Base-by-base conservation (phyloP, 2,888 invertebrate species). In the Resseliella maxima region DNA sequence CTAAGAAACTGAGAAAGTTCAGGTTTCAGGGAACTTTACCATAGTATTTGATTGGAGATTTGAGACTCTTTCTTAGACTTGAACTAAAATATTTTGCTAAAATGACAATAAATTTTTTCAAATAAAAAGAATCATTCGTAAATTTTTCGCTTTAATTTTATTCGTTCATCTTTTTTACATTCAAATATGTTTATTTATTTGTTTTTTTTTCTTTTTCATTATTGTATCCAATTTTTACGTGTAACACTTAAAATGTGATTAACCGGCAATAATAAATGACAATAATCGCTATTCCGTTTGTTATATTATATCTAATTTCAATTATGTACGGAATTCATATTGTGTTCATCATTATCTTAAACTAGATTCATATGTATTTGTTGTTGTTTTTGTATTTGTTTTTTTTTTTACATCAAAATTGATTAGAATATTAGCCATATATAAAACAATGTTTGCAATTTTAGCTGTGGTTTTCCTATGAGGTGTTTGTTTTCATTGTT, bases 221-320 rank as follows among this genome's bases (percentile, higher is more conserved):
- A 72, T 31, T 72, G 72, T 72, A 72, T 72, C 72, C 72, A 72
- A 72, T 72, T 72, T 27, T 72, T 72, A 72, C 31, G 72, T 72
- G 27, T 72, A 72, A 72, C 72, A 72, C 72, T 72, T 72, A 72
- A 72, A 72, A 72, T 72, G 72, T 72, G 72, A 72, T 72, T 72
- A 72, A 72, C 72, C 72, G 72, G 72, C 72, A 72, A 72, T 72
- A 72, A 72, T 72, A 72, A 59, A 31, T 72, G 31, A 72, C 31
- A 72, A 72, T 72, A 72, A 72, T 31, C 72, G 72, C 72, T 72
- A 72, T 31, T 72, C 31, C 72, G 35, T 31, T 59, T 0, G 3
- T 72, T 24, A n/a, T 3, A 3, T 59, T 21, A 50, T 50, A 6
- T 31, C 72, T 72, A 72, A 72, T 31, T 72, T 24, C n/a, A n/a